These are phyloP conservation scores for Glandiceps talaboti DNA, from an alignment of 53 echinoderm and acorn worm genomes.

Conservation along the genomic window DNA sequence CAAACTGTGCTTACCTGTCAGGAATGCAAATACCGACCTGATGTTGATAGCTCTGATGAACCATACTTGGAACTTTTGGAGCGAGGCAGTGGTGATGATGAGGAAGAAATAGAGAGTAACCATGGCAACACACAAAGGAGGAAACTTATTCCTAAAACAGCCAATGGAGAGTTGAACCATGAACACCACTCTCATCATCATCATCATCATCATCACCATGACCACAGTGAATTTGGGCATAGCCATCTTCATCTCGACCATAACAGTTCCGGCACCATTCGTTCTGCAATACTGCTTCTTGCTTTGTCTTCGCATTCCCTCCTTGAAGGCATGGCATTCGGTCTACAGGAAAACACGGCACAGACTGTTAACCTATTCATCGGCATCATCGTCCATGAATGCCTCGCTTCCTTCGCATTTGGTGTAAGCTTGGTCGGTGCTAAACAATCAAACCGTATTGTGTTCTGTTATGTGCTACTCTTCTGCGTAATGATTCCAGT, in stretches of 20 bases:
- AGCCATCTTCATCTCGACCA: slow-evolving; percentile 54
- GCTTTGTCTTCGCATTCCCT: slow-evolving; percentile 85
- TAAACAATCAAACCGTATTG: slow-evolving; percentile 15
- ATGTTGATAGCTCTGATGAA: background rate
- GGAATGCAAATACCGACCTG: background rate
- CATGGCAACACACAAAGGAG: slow-evolving; percentile 8
- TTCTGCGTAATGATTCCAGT: slow-evolving; percentile 84
- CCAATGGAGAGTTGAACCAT: slow-evolving; percentile 8
- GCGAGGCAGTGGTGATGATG: background rate
- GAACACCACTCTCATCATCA: slow-evolving; percentile 9
- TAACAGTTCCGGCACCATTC: slow-evolving; percentile 25
- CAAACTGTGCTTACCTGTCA: slow-evolving; percentile 45
- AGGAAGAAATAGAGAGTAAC: slow-evolving; percentile 36
- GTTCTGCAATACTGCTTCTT: slow-evolving; percentile 67
- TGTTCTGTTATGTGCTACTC: slow-evolving; percentile 41
- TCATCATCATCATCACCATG: slow-evolving; percentile 30
- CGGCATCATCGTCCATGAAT: slow-evolving; percentile 86
- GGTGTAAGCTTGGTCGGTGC: slow-evolving; percentile 72
- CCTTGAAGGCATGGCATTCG: slow-evolving; percentile 95
- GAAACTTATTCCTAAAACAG: slow-evolving; percentile 8
- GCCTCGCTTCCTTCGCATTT: slow-evolving; percentile 84
- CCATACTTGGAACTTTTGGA: background rate
- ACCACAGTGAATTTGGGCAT: slow-evolving; percentile 38
- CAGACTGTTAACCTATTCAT: slow-evolving; percentile 59
- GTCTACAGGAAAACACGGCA: slow-evolving; percentile 61